Base-by-base conservation (phyloP, 1,140 invertebrate species). In the Hycleus phaleratus region DNA sequence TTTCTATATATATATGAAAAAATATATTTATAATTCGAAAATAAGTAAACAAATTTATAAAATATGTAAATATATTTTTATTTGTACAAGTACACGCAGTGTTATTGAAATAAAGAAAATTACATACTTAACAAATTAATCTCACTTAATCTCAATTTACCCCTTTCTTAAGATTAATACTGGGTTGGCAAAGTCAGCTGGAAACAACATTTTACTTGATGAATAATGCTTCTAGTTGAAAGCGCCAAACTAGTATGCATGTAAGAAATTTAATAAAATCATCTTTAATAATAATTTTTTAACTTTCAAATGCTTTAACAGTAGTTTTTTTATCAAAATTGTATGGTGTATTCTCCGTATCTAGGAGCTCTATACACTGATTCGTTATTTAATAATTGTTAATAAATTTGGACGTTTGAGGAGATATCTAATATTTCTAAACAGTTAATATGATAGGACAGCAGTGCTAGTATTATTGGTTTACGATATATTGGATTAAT, bases 401-500 rank as follows among this genome's bases (percentile, higher is more conserved):
- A 55, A 56, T 45, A 40, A 54, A 48, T 46, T 4, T 26, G 39
- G 46, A 56, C 46, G 46, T 48, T 48, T 46, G 46, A 48, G 42
- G 45, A 56, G 40, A 56, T 56, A 46, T 56, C 53, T 39, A 56
- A 56, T 46, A 56, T 56, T 56, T 48, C 45, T 25, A 38, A 45
- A 45, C 45, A 51, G 26, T 46, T 53, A 59, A 52, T 42, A 46
- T 42, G 48, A 58, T 53, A 46, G 25, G 57, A 59, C 54, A 51
- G 55, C 38, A 49, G 25, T 56, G 59, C 43, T 49, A 32, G 49
- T 46, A 32, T 51, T 51, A 58, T 52, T 61, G 54, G 49, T 57
- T 57, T 57, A 48, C 54, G 55, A 51, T 56, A 56, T 60, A 48
- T 61, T 56, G 53, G 46, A 60, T 55, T 48, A 60, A 56, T 51